These are phyloP conservation scores for Camponotus pennsylvanicus DNA, from an alignment of 1,140 invertebrate genomes.

Conservation along the genomic window DNA sequence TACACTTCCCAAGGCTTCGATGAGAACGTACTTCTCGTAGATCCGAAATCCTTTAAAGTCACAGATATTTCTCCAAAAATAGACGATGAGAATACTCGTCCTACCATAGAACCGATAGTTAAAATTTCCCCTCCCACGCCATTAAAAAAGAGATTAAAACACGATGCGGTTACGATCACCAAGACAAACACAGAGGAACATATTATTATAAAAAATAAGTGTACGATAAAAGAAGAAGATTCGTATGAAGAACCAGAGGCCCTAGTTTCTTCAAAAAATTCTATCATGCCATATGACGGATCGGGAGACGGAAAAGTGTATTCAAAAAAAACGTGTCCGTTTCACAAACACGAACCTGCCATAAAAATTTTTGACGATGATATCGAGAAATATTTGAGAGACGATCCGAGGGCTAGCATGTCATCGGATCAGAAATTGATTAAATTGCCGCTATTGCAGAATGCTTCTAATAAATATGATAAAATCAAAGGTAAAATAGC, in stretches of 20 bases:
- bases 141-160: constrained; percentile 4
- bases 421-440: constrained; percentile 8
- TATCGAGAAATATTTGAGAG: constrained; percentile 50
- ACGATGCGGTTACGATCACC: not conserved
- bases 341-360: constrained; percentile 49
- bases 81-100: not conserved
- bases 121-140: constrained; percentile 48
- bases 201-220: constrained; percentile 31
- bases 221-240: not conserved
- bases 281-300: constrained; percentile 44
- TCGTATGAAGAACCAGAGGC: constrained; percentile 1
- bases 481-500: constrained; percentile 8
- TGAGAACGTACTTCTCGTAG: constrained; percentile 49
- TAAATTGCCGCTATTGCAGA: constrained; percentile 11
- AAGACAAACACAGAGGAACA: not conserved
- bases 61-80: not conserved
- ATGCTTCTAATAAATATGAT: constrained; percentile 8
- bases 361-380: constrained; percentile 75
- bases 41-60: constrained; percentile 48
- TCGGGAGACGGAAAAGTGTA: constrained; percentile 51
- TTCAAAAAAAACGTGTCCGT: constrained; percentile 60
- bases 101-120: constrained; percentile 33
- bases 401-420: constrained; percentile 26
- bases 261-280: constrained; percentile 23
- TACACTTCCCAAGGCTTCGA: constrained; percentile 16